Base-by-base conservation (phyloP, 1,140 invertebrate genomes). In the Telenomus remus region DNA sequence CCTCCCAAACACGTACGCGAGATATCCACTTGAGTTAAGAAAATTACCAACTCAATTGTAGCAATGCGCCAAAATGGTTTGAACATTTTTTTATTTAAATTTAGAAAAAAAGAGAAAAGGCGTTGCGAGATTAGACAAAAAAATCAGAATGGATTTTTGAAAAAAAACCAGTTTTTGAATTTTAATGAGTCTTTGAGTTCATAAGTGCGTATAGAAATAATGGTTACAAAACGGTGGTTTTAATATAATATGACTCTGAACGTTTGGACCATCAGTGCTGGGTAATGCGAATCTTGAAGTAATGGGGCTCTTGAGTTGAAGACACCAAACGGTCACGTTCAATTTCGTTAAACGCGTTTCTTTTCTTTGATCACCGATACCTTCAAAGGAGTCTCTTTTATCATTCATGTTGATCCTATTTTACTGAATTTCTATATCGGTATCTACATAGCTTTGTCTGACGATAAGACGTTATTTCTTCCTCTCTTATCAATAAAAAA, bases 351-450 rank as follows among this genome's bases (percentile, higher is more conserved):
- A 66, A 76, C 66, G 60, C 60, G 50, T 61, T 70, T 70, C 65
- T 55, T 66, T 70, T 61, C 48, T 51, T 76, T 70, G 74, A 76
- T 66, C 65, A 61, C 61, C 39, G 50, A 70, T 76, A 70, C 19
- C 66, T 56, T 76, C 66, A 76, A 76, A 76, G 74, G 66, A 66
- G 19, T 1, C 39, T 50, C 55, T 66, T 66, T 51, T 70, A 76
- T 66, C 66, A 76, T 76, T 76, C 66, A 71, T 71, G 74, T 76
- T 76, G 74, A 76, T 76, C 61, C 61, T 54, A 66, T 76, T 76
- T 71, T 61, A 76, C 61, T 71, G 59, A 66, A 71, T 71, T 76
- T 76, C 61, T 71, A 76, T 76, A 76, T 76, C 64, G 61, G 55
- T 66, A 76, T 76, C 61, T 76, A 51, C 74, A 76, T 76, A 70